These are phyloP conservation scores for Wiebesia pumilae DNA, from an alignment of 1,140 invertebrate species.

Conservation along the genomic window DNA sequence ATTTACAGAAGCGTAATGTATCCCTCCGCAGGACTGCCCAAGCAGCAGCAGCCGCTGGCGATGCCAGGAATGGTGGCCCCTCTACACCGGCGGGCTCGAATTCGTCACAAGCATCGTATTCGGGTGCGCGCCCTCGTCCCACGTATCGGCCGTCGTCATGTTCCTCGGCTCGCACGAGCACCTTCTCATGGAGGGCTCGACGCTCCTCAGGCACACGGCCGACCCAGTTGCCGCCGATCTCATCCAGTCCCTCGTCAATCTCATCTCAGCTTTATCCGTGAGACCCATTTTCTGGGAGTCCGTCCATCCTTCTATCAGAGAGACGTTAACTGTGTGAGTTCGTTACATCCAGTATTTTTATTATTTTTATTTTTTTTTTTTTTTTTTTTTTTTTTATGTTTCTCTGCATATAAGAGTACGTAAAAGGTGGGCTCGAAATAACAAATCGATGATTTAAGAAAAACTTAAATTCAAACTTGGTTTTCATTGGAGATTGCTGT, in stretches of 20 bases:
- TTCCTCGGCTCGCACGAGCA: slow-evolving; percentile 71
- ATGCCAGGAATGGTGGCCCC: slow-evolving; percentile 72
- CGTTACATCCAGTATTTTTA: slow-evolving; percentile 36
- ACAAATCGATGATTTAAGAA: neutral
- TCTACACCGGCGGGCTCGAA: slow-evolving; percentile 70
- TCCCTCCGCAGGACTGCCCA: slow-evolving; percentile 55
- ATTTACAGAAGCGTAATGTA: neutral
- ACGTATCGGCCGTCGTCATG: slow-evolving; percentile 58
- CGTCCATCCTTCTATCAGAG: slow-evolving; percentile 65
- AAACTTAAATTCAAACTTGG: too few species aligned
- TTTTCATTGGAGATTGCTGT: too few species aligned
- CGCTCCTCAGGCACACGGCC: slow-evolving; percentile 69
- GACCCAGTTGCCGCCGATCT: slow-evolving; percentile 71
- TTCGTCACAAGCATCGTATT: slow-evolving; percentile 67
- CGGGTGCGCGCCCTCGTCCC: slow-evolving; percentile 58
- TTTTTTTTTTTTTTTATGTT: slow-evolving; percentile 12
- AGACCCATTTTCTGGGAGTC: slow-evolving; percentile 67
- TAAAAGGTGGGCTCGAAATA: neutral
- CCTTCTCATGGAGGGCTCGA: slow-evolving; percentile 68
- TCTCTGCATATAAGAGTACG: neutral
- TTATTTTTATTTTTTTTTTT: neutral
- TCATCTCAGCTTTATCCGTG: slow-evolving; percentile 67
- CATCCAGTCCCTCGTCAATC: slow-evolving; percentile 71
- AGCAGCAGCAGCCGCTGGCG: slow-evolving; percentile 64
- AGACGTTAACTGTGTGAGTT: slow-evolving; percentile 68